A percentile compares a stretch with the other conserved stretches of the same genome.
These are phyloP conservation scores for Caenorhabditis parvicauda DNA, from an alignment of 2,888 invertebrate species.

Conservation along the genomic window DNA sequence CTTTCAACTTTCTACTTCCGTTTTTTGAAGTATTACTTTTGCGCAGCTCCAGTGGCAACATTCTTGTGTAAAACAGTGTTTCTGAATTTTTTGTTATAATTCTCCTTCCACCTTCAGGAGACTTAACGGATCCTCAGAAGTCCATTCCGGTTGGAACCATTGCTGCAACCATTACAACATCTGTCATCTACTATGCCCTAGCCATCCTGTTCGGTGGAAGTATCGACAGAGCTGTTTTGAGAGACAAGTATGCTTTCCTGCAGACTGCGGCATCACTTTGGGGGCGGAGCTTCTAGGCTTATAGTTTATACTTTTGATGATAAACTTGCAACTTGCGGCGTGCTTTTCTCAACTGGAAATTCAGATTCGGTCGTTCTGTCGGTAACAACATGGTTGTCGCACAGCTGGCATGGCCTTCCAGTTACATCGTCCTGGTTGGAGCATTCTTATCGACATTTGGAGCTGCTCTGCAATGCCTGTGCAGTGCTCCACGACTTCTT, in stretches of 20 bases:
- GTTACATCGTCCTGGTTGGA: conserved; percentile 95
- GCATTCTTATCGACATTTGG: conserved; percentile 96
- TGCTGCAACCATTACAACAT: conserved; percentile 91
- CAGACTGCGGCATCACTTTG: neutral
- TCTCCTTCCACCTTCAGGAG: conserved; percentile 75
- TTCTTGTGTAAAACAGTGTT: neutral
- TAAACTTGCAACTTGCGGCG: neutral
- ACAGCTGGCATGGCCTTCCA: conserved; percentile 96
- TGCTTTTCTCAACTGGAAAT: neutral
- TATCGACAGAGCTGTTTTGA: conserved; percentile 85
- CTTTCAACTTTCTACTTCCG: too few relatives aligned
- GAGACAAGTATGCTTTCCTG: conserved; percentile 81
- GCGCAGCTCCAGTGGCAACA: neutral
- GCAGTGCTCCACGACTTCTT: conserved; percentile 68
- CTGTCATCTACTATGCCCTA: conserved; percentile 84
- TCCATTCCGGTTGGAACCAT: conserved; percentile 98
- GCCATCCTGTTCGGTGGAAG: conserved; percentile 82
- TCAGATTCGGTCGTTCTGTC: conserved; percentile 91
- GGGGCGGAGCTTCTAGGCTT: neutral
- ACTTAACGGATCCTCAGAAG: conserved; percentile 94
- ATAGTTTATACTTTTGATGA: neutral
- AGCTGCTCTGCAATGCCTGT: conserved; percentile 90
- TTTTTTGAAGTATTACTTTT: neutral
- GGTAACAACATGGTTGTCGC: conserved; percentile 93
- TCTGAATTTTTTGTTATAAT: neutral